Conservation (phyloP, 2,113 vertebrate species). For the Centropristis striata region DNA sequence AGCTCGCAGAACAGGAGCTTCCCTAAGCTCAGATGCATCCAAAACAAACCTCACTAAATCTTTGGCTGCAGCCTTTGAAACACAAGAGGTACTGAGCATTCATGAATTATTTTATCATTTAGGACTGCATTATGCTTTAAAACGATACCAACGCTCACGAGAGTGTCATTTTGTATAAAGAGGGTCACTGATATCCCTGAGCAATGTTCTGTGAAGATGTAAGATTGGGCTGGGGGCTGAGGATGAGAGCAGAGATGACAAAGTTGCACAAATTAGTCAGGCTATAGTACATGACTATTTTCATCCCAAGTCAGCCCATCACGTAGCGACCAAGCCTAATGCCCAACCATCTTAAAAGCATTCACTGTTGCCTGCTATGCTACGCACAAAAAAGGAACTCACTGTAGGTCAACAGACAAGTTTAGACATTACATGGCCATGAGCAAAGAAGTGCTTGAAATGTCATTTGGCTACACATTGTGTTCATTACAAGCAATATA, state of each 20-base stretch:
- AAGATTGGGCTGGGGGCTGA: conserved; percentile 16
- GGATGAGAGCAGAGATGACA: conserved; percentile 41
- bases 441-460: conserved; percentile 30
- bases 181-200: conserved; percentile 41
- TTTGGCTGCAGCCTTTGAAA: conserved; percentile 4
- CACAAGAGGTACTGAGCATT: not conserved
- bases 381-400: conserved; percentile 32
- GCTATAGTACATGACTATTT: conserved; percentile 34
- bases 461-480: conserved; percentile 24
- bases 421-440: conserved; percentile 20
- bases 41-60: conserved; percentile 30
- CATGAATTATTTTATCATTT: not conserved
- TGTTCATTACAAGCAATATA: conserved; percentile 46
- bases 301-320: conserved; percentile 14
- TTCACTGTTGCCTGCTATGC: conserved; percentile 1
- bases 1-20: conserved; percentile 42
- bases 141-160: not conserved
- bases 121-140: conserved; percentile 6
- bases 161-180: conserved; percentile 39
- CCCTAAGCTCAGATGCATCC: conserved; percentile 28
- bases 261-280: conserved; percentile 59
- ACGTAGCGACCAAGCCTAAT: not conserved
- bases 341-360: conserved; percentile 22
- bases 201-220: conserved; percentile 35
- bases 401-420: conserved; percentile 14